Conservation (phyloP, 2,888 invertebrate species). For the Pyralis farinalis region DNA sequence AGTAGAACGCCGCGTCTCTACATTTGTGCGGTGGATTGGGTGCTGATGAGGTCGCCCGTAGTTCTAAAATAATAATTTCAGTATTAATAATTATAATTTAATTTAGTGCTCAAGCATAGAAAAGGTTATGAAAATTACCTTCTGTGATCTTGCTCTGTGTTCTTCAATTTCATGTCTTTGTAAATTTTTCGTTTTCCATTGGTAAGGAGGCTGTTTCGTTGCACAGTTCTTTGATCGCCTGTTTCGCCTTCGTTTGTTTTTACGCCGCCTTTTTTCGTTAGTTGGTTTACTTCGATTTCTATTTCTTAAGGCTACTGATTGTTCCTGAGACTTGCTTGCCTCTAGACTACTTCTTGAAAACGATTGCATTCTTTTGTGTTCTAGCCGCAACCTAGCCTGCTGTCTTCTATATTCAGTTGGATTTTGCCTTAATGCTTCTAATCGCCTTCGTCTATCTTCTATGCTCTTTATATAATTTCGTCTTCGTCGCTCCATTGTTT, state of each 20-base stretch:
- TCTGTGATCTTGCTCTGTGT: conserved; percentile 13
- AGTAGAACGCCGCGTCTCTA: conserved; percentile 35
- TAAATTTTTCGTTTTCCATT: conserved; percentile 53
- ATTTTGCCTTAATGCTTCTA: conserved; percentile 60
- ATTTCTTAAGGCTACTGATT: conserved; percentile 29
- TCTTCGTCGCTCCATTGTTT: conserved; percentile 74
- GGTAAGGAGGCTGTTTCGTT: conserved; percentile 68
- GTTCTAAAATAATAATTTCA: conserved; percentile 29
- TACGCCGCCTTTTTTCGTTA: conserved; percentile 45
- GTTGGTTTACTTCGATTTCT: conserved; percentile 39
- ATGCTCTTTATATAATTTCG: conserved; percentile 39
- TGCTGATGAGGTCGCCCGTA: conserved; percentile 40
- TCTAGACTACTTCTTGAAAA: conserved; percentile 51
- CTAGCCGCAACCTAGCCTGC: conserved; percentile 50
- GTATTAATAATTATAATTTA: conserved; percentile 25
- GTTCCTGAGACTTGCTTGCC: conserved; percentile 47
- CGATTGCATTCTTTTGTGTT: conserved; percentile 46
- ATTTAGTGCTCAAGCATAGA: background rate
- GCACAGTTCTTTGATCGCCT: conserved; percentile 66
- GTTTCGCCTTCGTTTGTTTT: conserved; percentile 56
- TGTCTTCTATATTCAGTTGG: conserved; percentile 63
- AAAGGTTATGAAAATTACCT: background rate
- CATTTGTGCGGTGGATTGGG: conserved; percentile 16
- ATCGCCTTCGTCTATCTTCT: conserved; percentile 52
- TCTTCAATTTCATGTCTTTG: conserved; percentile 26